Conservation (phyloP, 2,113 vertebrate species). For the Poecile atricapillus region DNA sequence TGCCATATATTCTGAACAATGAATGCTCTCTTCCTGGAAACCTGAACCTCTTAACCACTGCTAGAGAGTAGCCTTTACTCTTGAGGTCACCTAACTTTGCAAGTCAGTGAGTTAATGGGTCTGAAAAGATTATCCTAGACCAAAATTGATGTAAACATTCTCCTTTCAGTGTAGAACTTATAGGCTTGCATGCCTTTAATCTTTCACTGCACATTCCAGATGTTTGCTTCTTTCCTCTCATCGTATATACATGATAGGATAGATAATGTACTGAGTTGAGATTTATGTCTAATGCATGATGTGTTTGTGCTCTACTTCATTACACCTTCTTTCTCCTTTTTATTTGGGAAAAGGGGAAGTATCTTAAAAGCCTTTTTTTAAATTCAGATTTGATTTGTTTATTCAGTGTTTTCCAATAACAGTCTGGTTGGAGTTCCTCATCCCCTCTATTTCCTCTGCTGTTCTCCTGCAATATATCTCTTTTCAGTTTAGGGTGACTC, state of each 20-base stretch:
- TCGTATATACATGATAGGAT: not conserved
- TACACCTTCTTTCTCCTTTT: constrained; percentile 8
- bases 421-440: not conserved
- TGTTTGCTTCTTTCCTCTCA: constrained; percentile 43
- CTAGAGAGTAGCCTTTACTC: constrained; percentile 34
- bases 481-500: not conserved
- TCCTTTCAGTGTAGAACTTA: constrained; percentile 7
- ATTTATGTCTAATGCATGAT: constrained; percentile 21
- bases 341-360: constrained; percentile 3
- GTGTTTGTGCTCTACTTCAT: constrained; percentile 32
- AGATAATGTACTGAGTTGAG: constrained; percentile 24
- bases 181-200: constrained; percentile 46
- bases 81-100: constrained; percentile 46
- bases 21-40: constrained; percentile 15
- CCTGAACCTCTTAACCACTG: not conserved
- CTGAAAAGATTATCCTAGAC: constrained; percentile 47
- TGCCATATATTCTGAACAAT: not conserved
- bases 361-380: constrained; percentile 29
- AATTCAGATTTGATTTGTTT: constrained; percentile 53
- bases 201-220: constrained; percentile 45
- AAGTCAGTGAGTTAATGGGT: constrained; percentile 59
- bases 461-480: not conserved
- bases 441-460: constrained; percentile 18
- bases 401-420: constrained; percentile 18
- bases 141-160: constrained; percentile 58